Evolutionary conservation across 1,140 invertebrate species (phyloP), one percentile per base, ranked within the genome.

Genomic region (Spodoptera frugiperda): DNA sequence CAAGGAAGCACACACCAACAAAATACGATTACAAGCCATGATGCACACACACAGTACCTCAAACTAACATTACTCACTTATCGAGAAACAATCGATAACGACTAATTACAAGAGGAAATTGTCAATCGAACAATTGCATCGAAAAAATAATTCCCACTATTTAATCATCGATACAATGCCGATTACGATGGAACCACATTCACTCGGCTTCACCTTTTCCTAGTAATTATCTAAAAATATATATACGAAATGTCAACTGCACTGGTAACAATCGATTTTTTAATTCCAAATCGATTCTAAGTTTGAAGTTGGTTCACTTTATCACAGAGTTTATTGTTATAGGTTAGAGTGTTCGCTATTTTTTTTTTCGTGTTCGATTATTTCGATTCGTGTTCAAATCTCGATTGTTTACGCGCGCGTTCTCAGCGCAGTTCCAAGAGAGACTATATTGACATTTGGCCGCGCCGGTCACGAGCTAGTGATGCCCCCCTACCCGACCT

Each of bases 21-120:
- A 83, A 80, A 85, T 76, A 67, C 78, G 73, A 61, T 77, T 78
- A 61, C 51, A 75, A 82, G 80, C 78, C 86, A 89, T 89, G 75
- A 72, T 77, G 78, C 81, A 85, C 79, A 67, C 68, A 57, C 33
- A 44, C 15, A 33, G 15, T 21, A 25, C 46, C 17, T 72, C 54
- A 57, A 57, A 11, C 70, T 53, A 71, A 17, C 70, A 72, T 57
- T 72, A 72, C 70, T 65, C 61, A 63, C 59, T 63, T 15, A 71
- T 71, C 21, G 14, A 39, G 8, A 30, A 71, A 57, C 51, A 46
- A 71, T 71, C 53, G 15, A 54, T 46, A 61, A 44, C 48, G 17
- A 61, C 55, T 49, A 73, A 61, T 73, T 59, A 57, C 68, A 3
- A 48, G 12, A 72, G 55, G 33, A 73, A 73, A 59, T 30, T 61